These are phyloP conservation scores for Loriculus beryllinus DNA, from an alignment of 2,797 vertebrate genomes.

Conservation along the genomic window DNA sequence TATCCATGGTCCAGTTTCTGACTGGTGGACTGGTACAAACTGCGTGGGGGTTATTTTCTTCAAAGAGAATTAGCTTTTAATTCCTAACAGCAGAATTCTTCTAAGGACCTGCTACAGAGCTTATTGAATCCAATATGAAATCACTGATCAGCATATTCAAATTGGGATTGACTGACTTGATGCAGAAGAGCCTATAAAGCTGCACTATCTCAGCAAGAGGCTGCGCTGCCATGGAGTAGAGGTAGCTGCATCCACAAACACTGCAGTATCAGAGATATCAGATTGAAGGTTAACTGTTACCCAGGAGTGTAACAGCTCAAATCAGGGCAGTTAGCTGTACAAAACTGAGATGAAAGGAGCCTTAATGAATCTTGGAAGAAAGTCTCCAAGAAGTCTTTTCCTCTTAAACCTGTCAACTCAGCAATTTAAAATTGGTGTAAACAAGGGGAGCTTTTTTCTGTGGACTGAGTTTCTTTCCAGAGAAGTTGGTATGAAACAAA, in stretches of 20 bases:
- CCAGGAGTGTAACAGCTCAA: neutral
- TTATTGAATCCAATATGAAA: neutral
- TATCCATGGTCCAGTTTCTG: conserved; percentile 52
- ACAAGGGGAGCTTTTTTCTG: neutral
- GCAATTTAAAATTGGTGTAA: neutral
- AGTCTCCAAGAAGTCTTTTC: neutral
- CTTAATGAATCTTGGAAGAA: neutral
- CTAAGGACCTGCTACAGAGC: neutral
- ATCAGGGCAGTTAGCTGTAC: neutral
- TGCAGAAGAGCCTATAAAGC: neutral
- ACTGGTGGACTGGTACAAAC: conserved; percentile 24
- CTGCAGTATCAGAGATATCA: neutral
- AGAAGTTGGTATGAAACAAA: neutral
- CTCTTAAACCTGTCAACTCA: neutral
- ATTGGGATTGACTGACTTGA: neutral
- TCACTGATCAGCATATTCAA: neutral
- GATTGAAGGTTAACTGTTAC: neutral
- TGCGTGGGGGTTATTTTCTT: conserved; percentile 13
- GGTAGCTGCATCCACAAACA: neutral
- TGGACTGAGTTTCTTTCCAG: neutral
- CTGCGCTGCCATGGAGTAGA: neutral
- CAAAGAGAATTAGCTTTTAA: conserved; percentile 50
- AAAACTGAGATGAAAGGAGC: neutral
- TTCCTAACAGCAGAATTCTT: neutral
- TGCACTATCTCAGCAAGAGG: neutral